Base-by-base conservation (phyloP, 2,113 vertebrate species). In the Zeus faber region DNA sequence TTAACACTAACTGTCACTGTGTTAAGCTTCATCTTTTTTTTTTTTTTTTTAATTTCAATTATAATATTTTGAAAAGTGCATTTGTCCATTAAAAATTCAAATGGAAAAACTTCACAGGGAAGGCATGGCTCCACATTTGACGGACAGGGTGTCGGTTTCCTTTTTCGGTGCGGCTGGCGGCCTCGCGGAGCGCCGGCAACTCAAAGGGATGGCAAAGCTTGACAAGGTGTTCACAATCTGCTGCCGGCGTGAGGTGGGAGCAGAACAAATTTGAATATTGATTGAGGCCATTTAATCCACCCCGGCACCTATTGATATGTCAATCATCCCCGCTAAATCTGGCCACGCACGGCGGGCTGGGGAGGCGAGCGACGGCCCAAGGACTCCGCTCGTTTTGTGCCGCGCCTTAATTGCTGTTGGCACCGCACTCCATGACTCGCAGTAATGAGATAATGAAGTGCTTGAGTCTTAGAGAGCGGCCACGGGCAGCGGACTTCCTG, bases 371-470 rank as follows among this genome's bases (percentile, higher is more conserved):
- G 23, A 44, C 24, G 64, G 67, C 64, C 70, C 68, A 65, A 76
- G 71, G 79, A 82, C 64, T 62, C 44, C 7, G 20, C 23, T 69
- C 55, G 54, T 53, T 76, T 66, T 67, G 66, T 64, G 59, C 64
- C 4, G 8, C 48, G 45, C 69, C 80, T 77, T 81, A 82, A 84
- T 77, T 82, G 81, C 76, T 73, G 70, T 61, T 77, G 76, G 76
- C 79, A 58, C 54, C 6, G 37, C 39, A 17, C 24, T 24, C 52
- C 46, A 25, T 76, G 79, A 79, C 70, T 82, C 74, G 67, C 65
- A 65, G 72, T 80, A 80, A 81, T 77, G 80, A 82, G 41, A 72
- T 82, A 74, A 82, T 76, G 62, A 80, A 81, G 83, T 82, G 70
- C 68, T 64, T 65, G 76, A 75, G 76, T 78, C 78, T 79, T 78